Base-by-base conservation (phyloP, 37 sponge, comb jelly and placozoan genomes). In the Trichoplax adhaerens region DNA sequence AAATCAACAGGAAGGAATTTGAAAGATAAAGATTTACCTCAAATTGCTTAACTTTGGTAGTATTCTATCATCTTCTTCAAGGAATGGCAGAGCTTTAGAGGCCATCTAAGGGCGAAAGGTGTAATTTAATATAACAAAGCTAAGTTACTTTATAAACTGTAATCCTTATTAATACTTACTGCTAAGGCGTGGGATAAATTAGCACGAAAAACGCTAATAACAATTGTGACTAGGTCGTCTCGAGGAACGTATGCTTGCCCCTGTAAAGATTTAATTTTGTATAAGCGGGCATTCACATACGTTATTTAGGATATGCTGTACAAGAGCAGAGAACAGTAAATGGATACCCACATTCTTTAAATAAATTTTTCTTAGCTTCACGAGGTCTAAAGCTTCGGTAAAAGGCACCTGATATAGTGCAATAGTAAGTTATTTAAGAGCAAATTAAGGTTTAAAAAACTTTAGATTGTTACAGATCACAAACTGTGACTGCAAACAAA, bases 61-160 rank as follows among this genome's bases (percentile, higher is more conserved):
- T 4, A 74, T 12, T 56, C 93, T 65, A 65, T 92, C 88, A 70
- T 92, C 93, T 51, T 92, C 86, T 54, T 85, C 86, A 47, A 92
- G 70, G n/a, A 74, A 68, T 49, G 77, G 74, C 48, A 92, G 80
- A 46, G 82, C 66, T 49, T 82, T 76, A 2, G 83, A 77, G 0
- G 89, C 76, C 57, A 71, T 75, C 89, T 81, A 49, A n/a, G 46
- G 52, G 49, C n/a, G 55, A 47, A 4, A 48, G 4, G 71, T 70
- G 5, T 51, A 71, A 56, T 1, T 10, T n/a, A 7, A 1, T 3
- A 54, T 46, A 65, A 56, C 49, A 1, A 51, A 56, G 10, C 0
- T 5, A 8, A 66, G 48, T 10, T 50, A 8, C 5, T 3, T 2
- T 3, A 48, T 52, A 6, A 52, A 47, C 72, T 58, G 48, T 53